Conservation (phyloP, 1,140 invertebrate genomes). For the Bombus pascuorum region DNA sequence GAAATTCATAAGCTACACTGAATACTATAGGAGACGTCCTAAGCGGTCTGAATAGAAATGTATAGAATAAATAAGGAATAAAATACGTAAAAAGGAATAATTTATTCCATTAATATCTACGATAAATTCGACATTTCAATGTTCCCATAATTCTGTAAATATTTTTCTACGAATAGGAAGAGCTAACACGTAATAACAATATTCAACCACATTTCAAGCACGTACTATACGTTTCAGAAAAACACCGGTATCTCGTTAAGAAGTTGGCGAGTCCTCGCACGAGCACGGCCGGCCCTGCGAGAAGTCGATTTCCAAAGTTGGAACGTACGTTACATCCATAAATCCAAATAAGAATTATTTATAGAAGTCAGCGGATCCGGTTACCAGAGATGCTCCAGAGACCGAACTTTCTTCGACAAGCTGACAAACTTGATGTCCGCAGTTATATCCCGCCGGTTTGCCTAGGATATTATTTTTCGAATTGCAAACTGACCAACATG, state of each 20-base stretch:
- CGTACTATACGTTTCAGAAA: conserved; percentile 25
- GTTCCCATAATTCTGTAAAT: no score
- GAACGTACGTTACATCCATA: conserved; percentile 67
- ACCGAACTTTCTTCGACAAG: conserved; percentile 68
- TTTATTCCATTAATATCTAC: no score
- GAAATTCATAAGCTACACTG: no score
- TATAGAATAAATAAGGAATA: no score
- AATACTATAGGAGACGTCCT: no score
- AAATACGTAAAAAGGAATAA: no score
- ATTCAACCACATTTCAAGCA: neutral
- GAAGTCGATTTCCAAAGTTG: conserved; percentile 53
- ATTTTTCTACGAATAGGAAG: neutral
- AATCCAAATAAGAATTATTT: conserved; percentile 78
- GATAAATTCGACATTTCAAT: no score
- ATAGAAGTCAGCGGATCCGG: conserved; percentile 64
- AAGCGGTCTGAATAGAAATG: no score
- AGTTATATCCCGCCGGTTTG: conserved; percentile 50
- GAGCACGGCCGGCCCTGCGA: neutral
- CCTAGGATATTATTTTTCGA: conserved; percentile 62
- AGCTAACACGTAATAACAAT: neutral
- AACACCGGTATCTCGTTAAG: conserved; percentile 37
- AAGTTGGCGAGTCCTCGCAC: conserved; percentile 41
- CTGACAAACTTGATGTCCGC: conserved; percentile 55
- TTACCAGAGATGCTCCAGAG: conserved; percentile 59
- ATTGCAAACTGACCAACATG: conserved; percentile 51